These are phyloP conservation scores for Haemorhous mexicanus DNA, from an alignment of 2,113 vertebrate genomes.

Conservation along the genomic window DNA sequence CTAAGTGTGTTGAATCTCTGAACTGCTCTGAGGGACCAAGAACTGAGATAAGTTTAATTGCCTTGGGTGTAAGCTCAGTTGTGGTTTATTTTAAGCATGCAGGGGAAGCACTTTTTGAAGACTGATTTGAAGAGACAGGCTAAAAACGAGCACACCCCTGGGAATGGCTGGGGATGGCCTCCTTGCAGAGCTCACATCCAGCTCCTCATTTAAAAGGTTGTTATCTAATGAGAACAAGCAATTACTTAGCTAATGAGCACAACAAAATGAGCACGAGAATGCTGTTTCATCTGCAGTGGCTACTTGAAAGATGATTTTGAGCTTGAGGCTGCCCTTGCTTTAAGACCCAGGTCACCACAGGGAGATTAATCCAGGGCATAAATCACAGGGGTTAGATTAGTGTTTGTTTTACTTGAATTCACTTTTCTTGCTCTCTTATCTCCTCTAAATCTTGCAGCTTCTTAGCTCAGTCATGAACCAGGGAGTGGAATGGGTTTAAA, in stretches of 20 bases:
- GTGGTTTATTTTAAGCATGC: not conserved
- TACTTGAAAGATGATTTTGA: slow-evolving; percentile 9
- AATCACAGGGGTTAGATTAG: slow-evolving; percentile 48
- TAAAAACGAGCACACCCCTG: not conserved
- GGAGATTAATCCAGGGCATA: slow-evolving; percentile 38
- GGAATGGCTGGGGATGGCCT: not conserved
- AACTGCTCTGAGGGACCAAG: not conserved
- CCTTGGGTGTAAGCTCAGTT: slow-evolving; percentile 9
- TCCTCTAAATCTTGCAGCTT: slow-evolving; percentile 31
- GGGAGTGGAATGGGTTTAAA: slow-evolving; percentile 28
- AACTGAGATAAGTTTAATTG: slow-evolving; percentile 30
- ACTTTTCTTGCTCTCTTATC: slow-evolving; percentile 48
- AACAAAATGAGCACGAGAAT: not conserved
- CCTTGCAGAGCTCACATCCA: not conserved
- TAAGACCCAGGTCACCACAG: not conserved
- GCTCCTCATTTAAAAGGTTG: not conserved
- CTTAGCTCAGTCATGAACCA: slow-evolving; percentile 14
- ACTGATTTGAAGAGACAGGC: slow-evolving; percentile 30
- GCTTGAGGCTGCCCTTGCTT: slow-evolving; percentile 19
- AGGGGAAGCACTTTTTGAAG: not conserved
- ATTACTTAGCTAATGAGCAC: slow-evolving; percentile 44
- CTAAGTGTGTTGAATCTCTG: not conserved
- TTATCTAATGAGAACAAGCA: slow-evolving; percentile 34
- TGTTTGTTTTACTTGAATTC: slow-evolving; percentile 55
- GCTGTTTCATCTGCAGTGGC: slow-evolving; percentile 18